Conservation (phyloP, 2,113 vertebrate species). For the Galbula dea region DNA sequence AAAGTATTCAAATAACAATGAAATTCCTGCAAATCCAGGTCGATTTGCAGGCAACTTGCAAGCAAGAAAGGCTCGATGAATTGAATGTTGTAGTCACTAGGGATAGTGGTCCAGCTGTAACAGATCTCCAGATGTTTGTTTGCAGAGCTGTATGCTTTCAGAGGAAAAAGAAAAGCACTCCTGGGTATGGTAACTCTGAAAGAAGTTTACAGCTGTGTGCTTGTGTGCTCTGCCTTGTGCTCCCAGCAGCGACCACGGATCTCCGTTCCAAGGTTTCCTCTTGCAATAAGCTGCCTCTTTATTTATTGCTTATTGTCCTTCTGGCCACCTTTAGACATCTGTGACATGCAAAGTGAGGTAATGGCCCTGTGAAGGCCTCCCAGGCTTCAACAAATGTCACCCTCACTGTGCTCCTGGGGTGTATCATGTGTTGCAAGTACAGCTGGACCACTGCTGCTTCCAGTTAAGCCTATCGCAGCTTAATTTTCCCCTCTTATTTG, state of each 20-base stretch:
- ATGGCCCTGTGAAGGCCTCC: neutral
- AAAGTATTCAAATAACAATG: conserved; percentile 4
- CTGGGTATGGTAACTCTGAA: conserved; percentile 44
- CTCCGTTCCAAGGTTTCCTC: conserved; percentile 3
- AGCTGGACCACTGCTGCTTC: neutral
- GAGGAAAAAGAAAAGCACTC: conserved; percentile 37
- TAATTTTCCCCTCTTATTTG: neutral
- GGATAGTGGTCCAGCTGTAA: conserved; percentile 57
- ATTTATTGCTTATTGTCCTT: conserved; percentile 1
- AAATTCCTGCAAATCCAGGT: neutral
- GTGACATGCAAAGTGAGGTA: conserved; percentile 14
- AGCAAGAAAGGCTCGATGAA: conserved; percentile 47
- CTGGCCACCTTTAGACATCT: neutral
- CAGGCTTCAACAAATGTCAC: neutral
- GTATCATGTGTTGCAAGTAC: neutral
- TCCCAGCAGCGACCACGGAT: neutral
- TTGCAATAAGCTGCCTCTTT: conserved; percentile 10
- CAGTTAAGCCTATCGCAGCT: neutral
- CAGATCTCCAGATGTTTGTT: conserved; percentile 59
- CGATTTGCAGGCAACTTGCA: conserved; percentile 16
- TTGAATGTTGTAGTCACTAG: neutral
- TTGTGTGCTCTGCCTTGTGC: neutral
- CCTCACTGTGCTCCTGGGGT: neutral
- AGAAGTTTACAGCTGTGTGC: conserved; percentile 40
- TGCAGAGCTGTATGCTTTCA: conserved; percentile 22